phyloP scores from a whole-genome alignment of 2,888 invertebrate genomes.

The Petrophora chlorosata region DNA sequence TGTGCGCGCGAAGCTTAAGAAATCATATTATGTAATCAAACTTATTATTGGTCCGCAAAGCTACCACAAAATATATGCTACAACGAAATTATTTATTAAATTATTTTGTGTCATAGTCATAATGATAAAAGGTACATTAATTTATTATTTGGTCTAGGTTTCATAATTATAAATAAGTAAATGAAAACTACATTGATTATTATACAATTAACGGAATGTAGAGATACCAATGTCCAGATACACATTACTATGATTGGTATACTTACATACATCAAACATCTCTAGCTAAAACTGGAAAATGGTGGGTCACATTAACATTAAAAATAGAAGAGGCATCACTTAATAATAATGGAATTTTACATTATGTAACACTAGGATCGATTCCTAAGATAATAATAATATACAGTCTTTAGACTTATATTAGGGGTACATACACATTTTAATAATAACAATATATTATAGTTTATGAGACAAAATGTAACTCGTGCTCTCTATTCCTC shows the following conservation, averaged over 20 bases:
- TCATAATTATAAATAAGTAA: constrained; percentile 72
- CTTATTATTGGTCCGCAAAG: constrained; percentile 77
- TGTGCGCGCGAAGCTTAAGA: no score
- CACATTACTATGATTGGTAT: constrained; percentile 50
- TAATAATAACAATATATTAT: constrained; percentile 43
- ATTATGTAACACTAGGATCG: constrained; percentile 79
- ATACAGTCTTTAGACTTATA: constrained; percentile 83
- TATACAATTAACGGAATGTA: constrained; percentile 83
- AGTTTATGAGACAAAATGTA: constrained; percentile 66
- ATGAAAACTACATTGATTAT: constrained; percentile 72
- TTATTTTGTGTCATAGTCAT: constrained; percentile 63
- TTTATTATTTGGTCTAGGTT: constrained; percentile 84
- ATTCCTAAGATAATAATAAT: constrained; percentile 67
- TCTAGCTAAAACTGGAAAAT: constrained; percentile 81
- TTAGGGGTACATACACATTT: constrained; percentile 76
- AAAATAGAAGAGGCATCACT: constrained; percentile 66
- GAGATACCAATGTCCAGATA: constrained; percentile 74
- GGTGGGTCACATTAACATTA: constrained; percentile 80
- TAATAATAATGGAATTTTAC: constrained; percentile 75
- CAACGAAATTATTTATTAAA: constrained; percentile 65
- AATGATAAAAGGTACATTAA: constrained; percentile 83
- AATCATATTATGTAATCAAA: constrained; percentile 71
- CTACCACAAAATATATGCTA: constrained; percentile 77
- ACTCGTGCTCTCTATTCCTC: constrained; percentile 78
- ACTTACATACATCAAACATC: constrained; percentile 76